Conservation (phyloP, 2,113 vertebrate genomes). For the Notechis scutatus region DNA sequence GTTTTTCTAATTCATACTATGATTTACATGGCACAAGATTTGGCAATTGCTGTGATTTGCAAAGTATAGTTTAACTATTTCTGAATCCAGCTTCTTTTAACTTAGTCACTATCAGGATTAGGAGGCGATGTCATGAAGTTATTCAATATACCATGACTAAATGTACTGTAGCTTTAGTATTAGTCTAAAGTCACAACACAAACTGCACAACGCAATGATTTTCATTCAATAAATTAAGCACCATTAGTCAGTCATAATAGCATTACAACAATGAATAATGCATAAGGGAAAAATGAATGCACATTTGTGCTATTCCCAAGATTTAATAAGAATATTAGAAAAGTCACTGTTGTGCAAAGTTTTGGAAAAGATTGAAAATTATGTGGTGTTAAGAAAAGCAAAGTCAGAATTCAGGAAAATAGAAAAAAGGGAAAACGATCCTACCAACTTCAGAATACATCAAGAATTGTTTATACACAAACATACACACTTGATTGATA, state of each 20-base stretch:
- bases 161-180: background rate
- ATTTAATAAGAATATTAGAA: background rate
- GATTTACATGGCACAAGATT: background rate
- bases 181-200: background rate
- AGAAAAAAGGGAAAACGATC: background rate
- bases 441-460: background rate
- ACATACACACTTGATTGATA: conserved; percentile 28
- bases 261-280: background rate
- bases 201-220: background rate
- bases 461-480: conserved; percentile 21
- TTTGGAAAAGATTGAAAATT: background rate
- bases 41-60: background rate
- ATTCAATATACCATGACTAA: background rate
- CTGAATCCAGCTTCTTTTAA: background rate
- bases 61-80: background rate
- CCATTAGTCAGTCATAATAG: background rate
- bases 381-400: background rate
- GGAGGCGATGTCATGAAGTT: background rate
- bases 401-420: background rate
- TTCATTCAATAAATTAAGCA: background rate
- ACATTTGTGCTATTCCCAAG: background rate
- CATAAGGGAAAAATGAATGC: background rate
- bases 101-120: background rate
- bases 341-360: background rate
- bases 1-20: background rate